Conservation (phyloP, 2,888 invertebrate genomes). For the Tridacna crocea region DNA sequence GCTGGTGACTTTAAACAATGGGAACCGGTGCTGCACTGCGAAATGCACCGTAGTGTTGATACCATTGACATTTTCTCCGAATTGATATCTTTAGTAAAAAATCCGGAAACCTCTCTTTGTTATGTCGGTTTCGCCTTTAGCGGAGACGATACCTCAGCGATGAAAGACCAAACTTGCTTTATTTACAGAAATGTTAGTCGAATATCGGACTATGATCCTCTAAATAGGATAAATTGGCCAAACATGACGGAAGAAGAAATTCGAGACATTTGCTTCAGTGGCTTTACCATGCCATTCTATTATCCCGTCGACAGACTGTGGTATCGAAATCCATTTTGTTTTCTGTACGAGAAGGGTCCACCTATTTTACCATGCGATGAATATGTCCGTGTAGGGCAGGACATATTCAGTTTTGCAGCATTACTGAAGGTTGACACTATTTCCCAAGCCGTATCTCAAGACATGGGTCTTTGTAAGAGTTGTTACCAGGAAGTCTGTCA, state of each 20-base stretch:
- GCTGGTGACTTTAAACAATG: not conserved
- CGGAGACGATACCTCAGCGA: not conserved
- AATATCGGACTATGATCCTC: no score
- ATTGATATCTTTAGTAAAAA: not conserved
- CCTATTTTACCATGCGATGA: not conserved
- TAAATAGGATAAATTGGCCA: no score
- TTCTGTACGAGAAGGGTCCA: not conserved
- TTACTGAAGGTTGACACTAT: no score
- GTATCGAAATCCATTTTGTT: slow-evolving; percentile 8
- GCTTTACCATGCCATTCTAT: not conserved
- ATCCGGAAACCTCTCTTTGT: not conserved
- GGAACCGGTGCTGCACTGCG: not conserved
- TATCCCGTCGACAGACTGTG: not conserved
- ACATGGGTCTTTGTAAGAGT: no score
- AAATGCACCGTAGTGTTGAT: not conserved
- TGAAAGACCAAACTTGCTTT: not conserved
- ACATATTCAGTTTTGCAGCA: no score
- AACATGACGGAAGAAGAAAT: slow-evolving; percentile 4
- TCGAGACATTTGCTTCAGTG: not conserved
- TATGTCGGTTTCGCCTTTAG: not conserved
- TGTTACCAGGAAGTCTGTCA: no score
- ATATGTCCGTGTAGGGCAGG: no score
- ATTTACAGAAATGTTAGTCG: no score
- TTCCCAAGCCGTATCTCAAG: no score
- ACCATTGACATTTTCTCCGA: not conserved